These are phyloP conservation scores for Carlito syrichta DNA, from an alignment of 2,113 vertebrate species.

Conservation along the genomic window DNA sequence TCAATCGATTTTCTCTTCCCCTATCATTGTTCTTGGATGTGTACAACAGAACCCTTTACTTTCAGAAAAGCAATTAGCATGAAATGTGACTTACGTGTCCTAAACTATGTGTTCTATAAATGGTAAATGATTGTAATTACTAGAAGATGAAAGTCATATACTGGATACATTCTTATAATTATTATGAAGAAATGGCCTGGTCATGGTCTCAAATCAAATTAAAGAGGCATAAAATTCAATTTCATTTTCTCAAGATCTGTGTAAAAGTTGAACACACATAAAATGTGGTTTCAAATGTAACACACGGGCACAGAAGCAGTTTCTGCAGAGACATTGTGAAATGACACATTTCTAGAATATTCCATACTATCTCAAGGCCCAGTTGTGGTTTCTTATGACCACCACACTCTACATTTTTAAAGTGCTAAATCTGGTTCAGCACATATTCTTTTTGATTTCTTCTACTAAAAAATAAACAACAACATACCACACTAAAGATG, in stretches of 20 bases:
- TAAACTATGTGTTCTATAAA: conserved; percentile 68
- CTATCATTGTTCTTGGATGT: conserved; percentile 48
- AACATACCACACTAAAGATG: conserved; percentile 2
- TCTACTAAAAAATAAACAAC: conserved; percentile 23
- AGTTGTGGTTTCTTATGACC: conserved; percentile 41
- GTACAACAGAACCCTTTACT: conserved; percentile 65
- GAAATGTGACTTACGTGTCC: conserved; percentile 68
- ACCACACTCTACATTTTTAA: conserved; percentile 30
- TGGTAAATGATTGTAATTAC: conserved; percentile 71
- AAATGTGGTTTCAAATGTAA: conserved; percentile 63
- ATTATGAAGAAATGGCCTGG: conserved; percentile 67
- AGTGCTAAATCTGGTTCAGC: conserved; percentile 44
- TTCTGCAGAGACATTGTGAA: conserved; percentile 44
- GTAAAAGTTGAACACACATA: conserved; percentile 60
- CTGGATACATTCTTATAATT: conserved; percentile 72
- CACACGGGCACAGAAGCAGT: conserved; percentile 39
- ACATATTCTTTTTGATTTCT: conserved; percentile 46
- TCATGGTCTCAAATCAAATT: conserved; percentile 76
- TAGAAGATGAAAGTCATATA: conserved; percentile 74
- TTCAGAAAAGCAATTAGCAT: conserved; percentile 66
- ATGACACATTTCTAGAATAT: conserved; percentile 64
- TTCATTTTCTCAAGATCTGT: conserved; percentile 72
- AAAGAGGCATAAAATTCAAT: conserved; percentile 75
- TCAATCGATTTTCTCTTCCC: conserved; percentile 57
- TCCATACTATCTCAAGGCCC: conserved; percentile 31